A percentile compares a stretch with the other conserved stretches of the same genome.
phyloP scores from a whole-genome alignment of 2,797 vertebrate species.

The Xenopus petersii region DNA sequence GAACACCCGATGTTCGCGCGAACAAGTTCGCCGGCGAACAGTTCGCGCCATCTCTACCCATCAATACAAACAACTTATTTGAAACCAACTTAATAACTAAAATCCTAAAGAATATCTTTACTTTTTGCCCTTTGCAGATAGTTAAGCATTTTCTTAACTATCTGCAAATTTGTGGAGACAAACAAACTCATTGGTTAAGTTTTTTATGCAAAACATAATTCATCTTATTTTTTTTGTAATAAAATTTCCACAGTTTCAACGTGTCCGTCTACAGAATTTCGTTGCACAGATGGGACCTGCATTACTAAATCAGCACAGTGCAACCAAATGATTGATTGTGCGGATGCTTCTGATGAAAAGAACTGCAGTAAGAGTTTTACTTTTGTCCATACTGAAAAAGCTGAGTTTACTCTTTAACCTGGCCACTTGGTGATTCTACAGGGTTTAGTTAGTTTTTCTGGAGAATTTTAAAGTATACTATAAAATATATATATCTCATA shows the following conservation, averaged over 20 bases:
- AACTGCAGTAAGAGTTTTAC: constrained; percentile 80
- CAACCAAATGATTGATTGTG: constrained; percentile 91
- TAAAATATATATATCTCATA: neutral
- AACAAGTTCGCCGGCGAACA: too few relatives aligned
- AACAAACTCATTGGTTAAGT: too few relatives aligned
- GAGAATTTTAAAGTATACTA: neutral
- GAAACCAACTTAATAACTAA: too few relatives aligned
- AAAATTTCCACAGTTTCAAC: constrained; percentile 58
- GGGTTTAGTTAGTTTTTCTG: neutral
- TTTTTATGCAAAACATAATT: too few relatives aligned
- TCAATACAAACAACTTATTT: too few relatives aligned
- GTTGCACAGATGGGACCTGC: constrained; percentile 83
- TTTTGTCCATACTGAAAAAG: constrained; percentile 16
- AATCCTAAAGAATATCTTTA: too few relatives aligned
- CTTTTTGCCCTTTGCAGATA: too few relatives aligned
- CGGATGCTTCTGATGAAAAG: constrained; percentile 91
- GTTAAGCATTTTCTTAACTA: too few relatives aligned
- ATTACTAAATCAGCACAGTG: constrained; percentile 86
- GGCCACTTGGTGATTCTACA: neutral
- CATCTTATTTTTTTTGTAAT: too few relatives aligned
- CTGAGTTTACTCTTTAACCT: neutral
- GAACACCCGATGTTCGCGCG: too few relatives aligned
- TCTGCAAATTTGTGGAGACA: too few relatives aligned
- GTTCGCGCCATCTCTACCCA: too few relatives aligned
- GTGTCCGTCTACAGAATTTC: constrained; percentile 83